phyloP scores from a whole-genome alignment of 2,888 invertebrate genomes.

The Epinotia bilunana region DNA sequence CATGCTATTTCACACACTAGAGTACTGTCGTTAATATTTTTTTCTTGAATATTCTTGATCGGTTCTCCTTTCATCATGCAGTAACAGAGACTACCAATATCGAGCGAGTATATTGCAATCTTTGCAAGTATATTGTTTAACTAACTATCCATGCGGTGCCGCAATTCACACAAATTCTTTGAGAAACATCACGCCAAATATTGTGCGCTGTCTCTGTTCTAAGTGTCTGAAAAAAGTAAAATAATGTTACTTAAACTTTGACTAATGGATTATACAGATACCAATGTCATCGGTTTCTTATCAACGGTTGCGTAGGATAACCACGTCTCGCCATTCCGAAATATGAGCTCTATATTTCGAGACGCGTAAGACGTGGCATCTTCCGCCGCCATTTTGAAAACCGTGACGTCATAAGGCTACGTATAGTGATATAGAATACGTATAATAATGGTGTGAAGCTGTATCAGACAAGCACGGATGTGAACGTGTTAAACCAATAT shows the following conservation, averaged over 20 bases:
- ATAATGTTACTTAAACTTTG: constrained; percentile 53
- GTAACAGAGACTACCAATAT: constrained; percentile 3
- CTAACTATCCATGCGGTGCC: constrained; percentile 43
- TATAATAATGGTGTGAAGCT: constrained; percentile 66
- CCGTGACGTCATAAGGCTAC: constrained; percentile 55
- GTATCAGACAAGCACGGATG: constrained; percentile 71
- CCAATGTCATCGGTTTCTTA: constrained; percentile 51
- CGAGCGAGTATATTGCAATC: constrained; percentile 1
- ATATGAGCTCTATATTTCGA: constrained; percentile 81
- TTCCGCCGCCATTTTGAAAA: constrained; percentile 56
- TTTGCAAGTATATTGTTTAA: constrained; percentile 15
- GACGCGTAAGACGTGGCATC: constrained; percentile 63
- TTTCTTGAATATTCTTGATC: constrained; percentile 9
- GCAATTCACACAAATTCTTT: constrained; percentile 39
- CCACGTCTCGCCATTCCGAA: constrained; percentile 66
- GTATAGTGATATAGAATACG: constrained; percentile 56
- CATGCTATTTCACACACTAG: constrained; percentile 21
- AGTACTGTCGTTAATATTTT: not conserved
- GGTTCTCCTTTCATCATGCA: constrained; percentile 26
- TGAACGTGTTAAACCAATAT: constrained; percentile 79
- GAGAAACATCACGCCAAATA: constrained; percentile 44
- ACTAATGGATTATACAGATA: constrained; percentile 54
- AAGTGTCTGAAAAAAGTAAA: constrained; percentile 46
- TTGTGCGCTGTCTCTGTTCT: constrained; percentile 42
- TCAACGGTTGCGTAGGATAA: constrained; percentile 57